Evolutionary conservation across 2,888 invertebrate genomes (phyloP).

Genomic region (Pantelozetes paolii): DNA sequence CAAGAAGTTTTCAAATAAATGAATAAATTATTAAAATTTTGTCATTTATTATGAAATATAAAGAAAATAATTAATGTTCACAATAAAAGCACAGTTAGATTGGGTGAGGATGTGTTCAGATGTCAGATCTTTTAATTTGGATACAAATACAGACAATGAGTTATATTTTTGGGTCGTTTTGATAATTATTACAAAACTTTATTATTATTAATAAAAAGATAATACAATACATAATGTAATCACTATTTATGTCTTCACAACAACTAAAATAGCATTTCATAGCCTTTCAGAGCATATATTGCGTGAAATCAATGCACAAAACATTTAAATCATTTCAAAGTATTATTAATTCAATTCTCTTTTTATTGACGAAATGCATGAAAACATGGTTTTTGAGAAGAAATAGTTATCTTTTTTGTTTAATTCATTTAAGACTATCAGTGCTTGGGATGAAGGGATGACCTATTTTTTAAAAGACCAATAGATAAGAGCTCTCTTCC

Average conservation of each 20-base stretch:
- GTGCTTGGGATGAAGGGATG: not conserved
- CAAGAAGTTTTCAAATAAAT: no score
- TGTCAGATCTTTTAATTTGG: slow-evolving; percentile 12
- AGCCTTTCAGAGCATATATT: no score
- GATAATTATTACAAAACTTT: slow-evolving; percentile 1
- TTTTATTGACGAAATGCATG: not conserved
- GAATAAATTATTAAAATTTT: slow-evolving; percentile 13
- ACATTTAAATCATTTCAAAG: no score
- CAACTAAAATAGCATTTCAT: no score
- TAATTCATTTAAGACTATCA: not conserved
- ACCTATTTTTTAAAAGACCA: slow-evolving; percentile 5
- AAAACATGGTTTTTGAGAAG: not conserved
- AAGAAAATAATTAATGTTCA: slow-evolving; percentile 22
- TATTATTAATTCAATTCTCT: not conserved
- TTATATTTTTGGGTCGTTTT: slow-evolving; percentile 20
- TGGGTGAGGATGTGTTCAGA: not conserved
- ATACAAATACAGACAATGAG: slow-evolving; percentile 21
- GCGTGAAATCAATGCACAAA: not conserved
- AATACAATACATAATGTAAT: no score
- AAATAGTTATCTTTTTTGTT: not conserved
- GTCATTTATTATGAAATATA: no score
- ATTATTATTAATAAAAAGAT: not conserved
- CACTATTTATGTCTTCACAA: no score
- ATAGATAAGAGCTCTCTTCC: not conserved
- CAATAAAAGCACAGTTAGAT: not conserved